phyloP scores from a whole-genome alignment of 1,140 invertebrate species.

The Rhagoletis pomonella region DNA sequence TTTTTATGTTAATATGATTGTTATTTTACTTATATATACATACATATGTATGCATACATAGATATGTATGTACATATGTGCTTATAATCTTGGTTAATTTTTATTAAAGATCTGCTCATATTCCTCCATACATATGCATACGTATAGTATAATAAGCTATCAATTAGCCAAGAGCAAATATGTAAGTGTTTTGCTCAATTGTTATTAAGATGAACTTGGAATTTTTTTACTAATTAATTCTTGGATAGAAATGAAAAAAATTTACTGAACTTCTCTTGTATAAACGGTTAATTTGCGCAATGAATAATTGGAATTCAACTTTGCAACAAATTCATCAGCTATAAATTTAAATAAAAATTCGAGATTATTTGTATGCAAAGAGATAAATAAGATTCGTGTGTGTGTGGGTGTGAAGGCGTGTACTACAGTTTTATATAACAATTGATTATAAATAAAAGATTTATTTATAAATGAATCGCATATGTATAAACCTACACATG shows the following conservation, averaged over 20 bases:
- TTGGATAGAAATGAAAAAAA: not conserved
- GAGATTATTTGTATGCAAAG: not conserved
- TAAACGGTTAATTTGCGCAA: constrained; percentile 13
- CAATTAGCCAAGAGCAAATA: not conserved
- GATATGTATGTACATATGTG: too few relatives aligned
- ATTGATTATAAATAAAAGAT: not conserved
- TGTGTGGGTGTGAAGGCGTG: not conserved
- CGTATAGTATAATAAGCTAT: not conserved
- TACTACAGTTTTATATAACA: not conserved
- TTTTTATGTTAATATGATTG: too few relatives aligned
- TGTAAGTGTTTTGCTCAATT: not conserved
- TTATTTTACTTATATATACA: too few relatives aligned
- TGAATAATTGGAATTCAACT: constrained; percentile 18
- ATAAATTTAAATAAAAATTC: constrained; percentile 18
- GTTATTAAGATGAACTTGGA: constrained; percentile 48
- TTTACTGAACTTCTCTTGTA: constrained; percentile 13
- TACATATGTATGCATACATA: too few relatives aligned
- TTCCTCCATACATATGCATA: not conserved
- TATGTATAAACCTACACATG: not conserved
- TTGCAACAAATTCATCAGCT: not conserved
- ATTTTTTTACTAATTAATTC: constrained; percentile 20
- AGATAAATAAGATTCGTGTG: not conserved
- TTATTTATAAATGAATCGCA: not conserved
- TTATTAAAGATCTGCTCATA: not conserved
- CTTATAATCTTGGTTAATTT: too few relatives aligned